These are phyloP conservation scores for Drosophila leontia DNA, from an alignment of 1,140 invertebrate genomes.

Conservation along the genomic window DNA sequence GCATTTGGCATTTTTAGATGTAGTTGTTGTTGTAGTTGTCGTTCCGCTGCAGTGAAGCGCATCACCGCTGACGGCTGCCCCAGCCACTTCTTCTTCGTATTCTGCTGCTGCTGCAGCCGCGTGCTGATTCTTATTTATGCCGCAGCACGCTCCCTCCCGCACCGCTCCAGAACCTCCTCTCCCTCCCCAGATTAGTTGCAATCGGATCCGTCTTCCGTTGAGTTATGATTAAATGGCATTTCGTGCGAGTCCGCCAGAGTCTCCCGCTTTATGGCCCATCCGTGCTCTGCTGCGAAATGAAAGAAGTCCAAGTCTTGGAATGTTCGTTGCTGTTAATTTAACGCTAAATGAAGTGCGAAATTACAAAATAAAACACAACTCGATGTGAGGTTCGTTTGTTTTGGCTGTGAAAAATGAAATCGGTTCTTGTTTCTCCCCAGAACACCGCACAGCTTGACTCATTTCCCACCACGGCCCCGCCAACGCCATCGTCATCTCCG, in stretches of 20 bases:
- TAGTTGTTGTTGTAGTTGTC: constrained; percentile 29
- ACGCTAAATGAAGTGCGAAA: constrained; percentile 84
- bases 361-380: constrained; percentile 59
- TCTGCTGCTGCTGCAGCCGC: constrained; percentile 45
- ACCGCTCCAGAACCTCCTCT: not conserved
- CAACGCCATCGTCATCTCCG: constrained; percentile 9
- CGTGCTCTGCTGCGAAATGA: constrained; percentile 55
- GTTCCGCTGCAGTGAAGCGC: constrained; percentile 79
- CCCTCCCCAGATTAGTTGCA: constrained; percentile 23
- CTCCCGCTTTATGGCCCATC: constrained; percentile 57
- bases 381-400: constrained; percentile 56
- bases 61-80: constrained; percentile 59
- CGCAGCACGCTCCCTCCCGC: constrained; percentile 41
- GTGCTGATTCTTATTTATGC: constrained; percentile 77
- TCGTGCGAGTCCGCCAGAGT: constrained; percentile 54
- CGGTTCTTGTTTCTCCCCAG: constrained; percentile 38
- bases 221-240: constrained; percentile 76
- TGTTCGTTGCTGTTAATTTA: constrained; percentile 75
- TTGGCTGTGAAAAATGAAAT: constrained; percentile 52
- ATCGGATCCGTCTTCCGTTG: constrained; percentile 63
- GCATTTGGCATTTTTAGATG: constrained; percentile 12
- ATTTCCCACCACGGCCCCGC: constrained; percentile 9
- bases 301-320: constrained; percentile 46
- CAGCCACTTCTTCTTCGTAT: constrained; percentile 5
- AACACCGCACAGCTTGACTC: constrained; percentile 41